Evolutionary conservation across 2,888 invertebrate genomes (phyloP).

Genomic region (Drosophila subquinaria): DNA sequence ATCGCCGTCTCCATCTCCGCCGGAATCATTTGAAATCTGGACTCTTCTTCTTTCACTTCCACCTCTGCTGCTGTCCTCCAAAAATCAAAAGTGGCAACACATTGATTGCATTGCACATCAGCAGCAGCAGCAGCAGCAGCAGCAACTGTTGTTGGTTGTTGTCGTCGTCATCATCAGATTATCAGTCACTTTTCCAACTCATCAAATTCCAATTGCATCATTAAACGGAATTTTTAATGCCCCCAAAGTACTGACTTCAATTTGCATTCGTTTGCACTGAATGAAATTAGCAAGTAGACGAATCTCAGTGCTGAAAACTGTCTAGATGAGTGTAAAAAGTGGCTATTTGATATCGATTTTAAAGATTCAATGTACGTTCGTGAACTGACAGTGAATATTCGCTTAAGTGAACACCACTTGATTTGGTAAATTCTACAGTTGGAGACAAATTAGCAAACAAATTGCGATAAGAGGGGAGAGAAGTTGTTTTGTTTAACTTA

Average conservation of each 20-base stretch:
- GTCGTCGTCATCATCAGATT: constrained; percentile 13
- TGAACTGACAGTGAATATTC: background rate
- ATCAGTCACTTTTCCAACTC: constrained; percentile 73
- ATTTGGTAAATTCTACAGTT: too few species aligned
- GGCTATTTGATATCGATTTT: background rate
- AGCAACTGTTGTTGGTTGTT: background rate
- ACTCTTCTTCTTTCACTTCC: constrained; percentile 2
- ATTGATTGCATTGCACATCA: constrained; percentile 74
- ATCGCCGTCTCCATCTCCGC: background rate
- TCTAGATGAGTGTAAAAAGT: background rate
- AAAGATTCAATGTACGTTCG: background rate
- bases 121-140: constrained; percentile 28
- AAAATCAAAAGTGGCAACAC: constrained; percentile 51
- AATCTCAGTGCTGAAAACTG: background rate
- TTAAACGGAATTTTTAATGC: constrained; percentile 83
- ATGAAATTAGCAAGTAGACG: background rate
- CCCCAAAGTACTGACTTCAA: constrained; percentile 1
- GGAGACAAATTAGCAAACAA: too few species aligned
- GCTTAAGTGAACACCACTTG: background rate
- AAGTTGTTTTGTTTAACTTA: too few species aligned
- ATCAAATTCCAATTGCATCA: constrained; percentile 82
- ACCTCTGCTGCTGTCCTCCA: background rate
- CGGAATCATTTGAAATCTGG: background rate
- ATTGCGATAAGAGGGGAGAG: too few species aligned
- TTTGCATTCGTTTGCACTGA: constrained; percentile 3